phyloP scores from a whole-genome alignment of 2,113 vertebrate species.

The Macaca nemestrina region DNA sequence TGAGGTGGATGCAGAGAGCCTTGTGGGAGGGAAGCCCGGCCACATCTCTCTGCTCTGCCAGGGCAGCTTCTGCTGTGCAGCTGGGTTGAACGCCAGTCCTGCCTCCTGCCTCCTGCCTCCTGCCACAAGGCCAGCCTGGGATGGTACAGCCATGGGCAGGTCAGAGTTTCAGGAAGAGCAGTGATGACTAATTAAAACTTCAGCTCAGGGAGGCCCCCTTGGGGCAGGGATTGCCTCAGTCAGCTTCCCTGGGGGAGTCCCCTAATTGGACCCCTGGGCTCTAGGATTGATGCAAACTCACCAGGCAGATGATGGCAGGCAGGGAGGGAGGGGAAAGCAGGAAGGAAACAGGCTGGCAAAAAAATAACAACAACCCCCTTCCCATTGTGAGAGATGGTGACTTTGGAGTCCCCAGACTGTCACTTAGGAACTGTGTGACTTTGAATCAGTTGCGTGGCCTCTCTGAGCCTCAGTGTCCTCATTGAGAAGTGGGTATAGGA shows the following conservation, averaged over 20 bases:
- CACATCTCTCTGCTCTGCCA: neutral
- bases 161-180: constrained; percentile 70
- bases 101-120: neutral
- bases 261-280: constrained; percentile 70
- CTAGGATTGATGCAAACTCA: constrained; percentile 70
- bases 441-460: neutral
- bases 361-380: constrained; percentile 31
- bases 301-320: constrained; percentile 44
- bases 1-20: neutral
- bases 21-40: neutral
- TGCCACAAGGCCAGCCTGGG: neutral
- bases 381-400: neutral
- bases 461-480: constrained; percentile 12
- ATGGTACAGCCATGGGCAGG: neutral
- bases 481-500: neutral
- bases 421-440: constrained; percentile 18
- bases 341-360: constrained; percentile 21
- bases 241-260: neutral
- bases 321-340: neutral
- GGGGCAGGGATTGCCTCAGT: constrained; percentile 66
- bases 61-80: neutral
- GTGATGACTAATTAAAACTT: constrained; percentile 77
- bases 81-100: neutral
- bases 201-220: constrained; percentile 19
- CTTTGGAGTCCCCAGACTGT: neutral